Evolutionary conservation across 1,140 invertebrate genomes (phyloP), one percentile per base, ranked within the genome.

Genomic region (Drosophila baimaii): DNA sequence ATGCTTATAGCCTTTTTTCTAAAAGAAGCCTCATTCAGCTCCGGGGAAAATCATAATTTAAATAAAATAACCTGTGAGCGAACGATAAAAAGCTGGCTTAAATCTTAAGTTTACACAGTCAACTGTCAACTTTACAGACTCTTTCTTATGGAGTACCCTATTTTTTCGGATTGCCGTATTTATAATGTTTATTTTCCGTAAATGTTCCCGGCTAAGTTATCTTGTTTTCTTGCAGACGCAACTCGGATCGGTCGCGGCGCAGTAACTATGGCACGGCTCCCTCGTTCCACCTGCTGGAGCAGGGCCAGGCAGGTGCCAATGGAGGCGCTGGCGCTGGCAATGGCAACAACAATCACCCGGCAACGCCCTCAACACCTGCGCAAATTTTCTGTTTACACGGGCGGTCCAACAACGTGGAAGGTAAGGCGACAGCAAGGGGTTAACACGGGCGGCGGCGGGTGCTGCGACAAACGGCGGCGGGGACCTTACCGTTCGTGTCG

Each of bases 371-470:
- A 52, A 71, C 83, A 65, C 59, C 80, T 69, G 68, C 84, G 25
- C 83, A 89, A 88, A 88, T 89, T 73, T 89, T 89, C 75, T 88
- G 83, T 77, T 84, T 88, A 71, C 84, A 88, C 58, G 83, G 83
- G 17, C 83, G 83, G n/a, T 88, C 83, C 29, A 83, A 89, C 66
- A 86, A 86, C 49, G 33, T 88, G 9, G 84, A 89, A 83, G 77
- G 83, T 88, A 66, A 79, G 80, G 5, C 41, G 52, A 35, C 35
- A n/a, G n/a, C n/a, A 43, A 52, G 39, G 59, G 35, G 49, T 46
- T 25, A 12, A 49, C 15, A 39, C 19, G 37, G 19, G 35, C 13
- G 35, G 9, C 19, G 12, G 19, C 23, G 9, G 56, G 25, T 37
- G 61, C 31, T 62, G 62, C 78, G 80, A 79, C 77, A 79, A 69